phyloP scores from a whole-genome alignment of 2,888 invertebrate genomes.

The Julus scandinavius region DNA sequence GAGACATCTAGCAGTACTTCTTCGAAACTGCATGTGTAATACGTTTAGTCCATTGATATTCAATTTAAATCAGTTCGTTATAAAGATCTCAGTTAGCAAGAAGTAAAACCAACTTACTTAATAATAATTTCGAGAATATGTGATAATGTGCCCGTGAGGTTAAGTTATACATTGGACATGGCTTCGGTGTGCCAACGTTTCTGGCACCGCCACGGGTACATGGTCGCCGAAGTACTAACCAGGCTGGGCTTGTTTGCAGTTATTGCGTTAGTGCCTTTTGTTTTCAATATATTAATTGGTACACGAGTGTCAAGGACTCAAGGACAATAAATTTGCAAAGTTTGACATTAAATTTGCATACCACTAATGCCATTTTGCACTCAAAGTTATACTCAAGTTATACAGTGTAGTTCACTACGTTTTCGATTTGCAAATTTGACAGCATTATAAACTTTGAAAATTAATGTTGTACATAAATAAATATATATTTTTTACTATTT shows the following conservation, averaged over 20 bases:
- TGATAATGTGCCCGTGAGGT: not conserved
- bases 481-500: no score
- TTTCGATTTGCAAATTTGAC: no score
- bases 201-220: constrained; percentile 5
- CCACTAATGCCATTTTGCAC: no score
- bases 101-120: not conserved
- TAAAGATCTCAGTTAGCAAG: not conserved
- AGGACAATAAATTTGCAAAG: no score
- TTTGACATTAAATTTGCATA: no score
- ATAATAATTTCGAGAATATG: not conserved
- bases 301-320: no score
- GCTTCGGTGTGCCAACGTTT: not conserved
- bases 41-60: not conserved
- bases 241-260: constrained; percentile 11
- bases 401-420: no score
- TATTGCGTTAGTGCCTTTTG: constrained; percentile 9
- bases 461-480: no score
- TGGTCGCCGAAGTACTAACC: constrained; percentile 14
- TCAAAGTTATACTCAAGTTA: no score
- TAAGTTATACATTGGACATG: not conserved
- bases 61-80: not conserved
- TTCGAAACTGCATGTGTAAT: not conserved
- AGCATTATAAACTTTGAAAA: no score
- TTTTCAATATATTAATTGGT: not conserved
- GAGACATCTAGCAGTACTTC: not conserved